Evolutionary conservation across 2,888 invertebrate species (phyloP), one percentile per base, ranked within the genome.

Genomic region (Chloroclystis v-ata): DNA sequence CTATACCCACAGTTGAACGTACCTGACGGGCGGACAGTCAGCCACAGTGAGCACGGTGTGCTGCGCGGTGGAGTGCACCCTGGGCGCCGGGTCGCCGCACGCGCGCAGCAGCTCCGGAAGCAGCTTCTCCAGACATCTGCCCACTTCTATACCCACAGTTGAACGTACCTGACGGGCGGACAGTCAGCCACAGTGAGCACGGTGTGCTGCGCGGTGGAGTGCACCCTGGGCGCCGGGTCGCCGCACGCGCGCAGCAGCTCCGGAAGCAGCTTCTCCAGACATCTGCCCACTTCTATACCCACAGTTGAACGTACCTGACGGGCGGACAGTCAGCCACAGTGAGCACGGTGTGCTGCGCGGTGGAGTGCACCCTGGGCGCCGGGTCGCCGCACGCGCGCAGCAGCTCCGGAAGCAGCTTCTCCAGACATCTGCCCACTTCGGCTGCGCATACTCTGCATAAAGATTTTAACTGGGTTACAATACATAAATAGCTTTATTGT

Each of bases 301-400:
- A 26, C 26, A 28, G n/a, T n/a, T 3, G 10, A n/a, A 28, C 3
- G 2, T 12, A 44, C 92, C 92, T 91, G 47, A 95, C 94, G 69
- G 92, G 93, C 16, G 93, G 92, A 64, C 94, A 94, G 60, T 95
- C 94, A 0, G 95, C 95, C 71, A 96, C 93, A 49, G 94, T 95
- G 16, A 96, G 89, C 52, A 96, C 94, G 1, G 95, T 95, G 68
- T 96, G 95, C 52, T 95, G 94, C 0, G 96, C 96, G 65, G 96
- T 92, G 54, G 95, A 95, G 71, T 96, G 95, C 43, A 95, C 93
- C 16, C 96, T 89, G 0, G 95, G 93, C 0, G 95, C 95, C 0
- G 95, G 94, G 78, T 97, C 97, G 0, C 96, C 96, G 28, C 95
- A 94, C 63, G 96, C 95, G 0, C 94, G 92, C 33, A 96, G 77